Evolutionary conservation across 2,888 invertebrate genomes (phyloP).

Genomic region (Drosophila histrio): DNA sequence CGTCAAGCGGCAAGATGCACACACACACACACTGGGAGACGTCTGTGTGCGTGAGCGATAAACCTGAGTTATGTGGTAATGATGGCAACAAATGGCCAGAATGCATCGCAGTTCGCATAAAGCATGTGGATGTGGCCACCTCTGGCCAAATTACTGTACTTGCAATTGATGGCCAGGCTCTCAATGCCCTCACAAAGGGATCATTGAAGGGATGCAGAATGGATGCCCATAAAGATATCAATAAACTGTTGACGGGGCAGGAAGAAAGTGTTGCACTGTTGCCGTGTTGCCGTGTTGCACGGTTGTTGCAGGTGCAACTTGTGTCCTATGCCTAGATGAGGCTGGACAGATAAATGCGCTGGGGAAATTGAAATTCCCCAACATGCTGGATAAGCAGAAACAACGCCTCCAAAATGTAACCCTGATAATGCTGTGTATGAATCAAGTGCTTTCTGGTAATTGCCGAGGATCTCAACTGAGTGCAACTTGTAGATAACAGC

Average conservation of each 20-base stretch:
- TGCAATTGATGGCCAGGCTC: constrained; percentile 57
- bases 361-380: constrained; percentile 64
- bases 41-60: constrained; percentile 45
- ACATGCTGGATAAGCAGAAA: constrained; percentile 29
- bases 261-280: constrained; percentile 54
- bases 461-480: constrained; percentile 23
- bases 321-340: constrained; percentile 10
- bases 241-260: constrained; percentile 36
- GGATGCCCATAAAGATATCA: constrained; percentile 47
- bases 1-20: constrained; percentile 6
- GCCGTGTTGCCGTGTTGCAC: constrained; percentile 47
- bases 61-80: constrained; percentile 77
- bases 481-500: constrained; percentile 6
- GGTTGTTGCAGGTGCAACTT: constrained; percentile 14
- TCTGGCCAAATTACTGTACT: constrained; percentile 70
- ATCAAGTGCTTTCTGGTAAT: constrained; percentile 51
- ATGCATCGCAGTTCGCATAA: constrained; percentile 45
- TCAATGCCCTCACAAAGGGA: constrained; percentile 7
- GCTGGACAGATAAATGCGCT: constrained; percentile 23
- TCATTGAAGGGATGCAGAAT: not conserved
- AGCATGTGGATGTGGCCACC: constrained; percentile 42
- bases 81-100: constrained; percentile 62
- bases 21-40: too few species aligned
- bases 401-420: constrained; percentile 15
- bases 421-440: constrained; percentile 9